A percentile compares a stretch with the other conserved stretches of the same genome.
phyloP scores from a whole-genome alignment of 2,888 invertebrate genomes.

The Tricholauxania praeusta region DNA sequence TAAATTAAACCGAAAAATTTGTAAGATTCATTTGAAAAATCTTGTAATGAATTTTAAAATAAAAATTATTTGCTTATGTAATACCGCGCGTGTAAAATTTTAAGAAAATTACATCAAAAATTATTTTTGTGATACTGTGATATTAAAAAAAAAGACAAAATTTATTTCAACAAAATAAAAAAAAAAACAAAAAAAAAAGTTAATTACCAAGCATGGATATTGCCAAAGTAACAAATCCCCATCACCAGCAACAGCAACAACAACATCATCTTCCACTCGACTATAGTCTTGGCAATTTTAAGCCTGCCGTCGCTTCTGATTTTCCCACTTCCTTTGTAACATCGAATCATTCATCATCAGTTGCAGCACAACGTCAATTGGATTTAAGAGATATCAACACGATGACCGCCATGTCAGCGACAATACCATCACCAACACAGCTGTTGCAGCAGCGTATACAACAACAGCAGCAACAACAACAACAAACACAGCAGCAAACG shows the following conservation, averaged over 20 bases:
- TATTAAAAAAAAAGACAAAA: constrained; percentile 18
- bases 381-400: constrained; percentile 63
- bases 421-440: constrained; percentile 60
- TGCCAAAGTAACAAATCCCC: constrained; percentile 50
- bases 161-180: constrained; percentile 19
- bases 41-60: too few species aligned
- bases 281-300: constrained; percentile 65
- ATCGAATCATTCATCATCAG: constrained; percentile 43
- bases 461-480: constrained; percentile 43
- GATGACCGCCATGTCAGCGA: constrained; percentile 59
- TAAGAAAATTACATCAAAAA: too few species aligned
- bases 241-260: constrained; percentile 47
- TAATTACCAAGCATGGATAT: constrained; percentile 57
- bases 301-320: constrained; percentile 62
- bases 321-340: constrained; percentile 52
- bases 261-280: constrained; percentile 63
- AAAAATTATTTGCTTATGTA: too few species aligned
- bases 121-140: constrained; percentile 37
- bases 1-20: too few species aligned
- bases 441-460: constrained; percentile 54
- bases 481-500: constrained; percentile 48
- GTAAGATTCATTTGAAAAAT: too few species aligned
- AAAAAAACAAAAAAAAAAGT: constrained; percentile 24
- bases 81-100: too few species aligned
- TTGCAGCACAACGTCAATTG: constrained; percentile 49